Evolutionary conservation across 1,140 invertebrate genomes (phyloP), one percentile per base, ranked within the genome.

Genomic region (Pinna nobilis): DNA sequence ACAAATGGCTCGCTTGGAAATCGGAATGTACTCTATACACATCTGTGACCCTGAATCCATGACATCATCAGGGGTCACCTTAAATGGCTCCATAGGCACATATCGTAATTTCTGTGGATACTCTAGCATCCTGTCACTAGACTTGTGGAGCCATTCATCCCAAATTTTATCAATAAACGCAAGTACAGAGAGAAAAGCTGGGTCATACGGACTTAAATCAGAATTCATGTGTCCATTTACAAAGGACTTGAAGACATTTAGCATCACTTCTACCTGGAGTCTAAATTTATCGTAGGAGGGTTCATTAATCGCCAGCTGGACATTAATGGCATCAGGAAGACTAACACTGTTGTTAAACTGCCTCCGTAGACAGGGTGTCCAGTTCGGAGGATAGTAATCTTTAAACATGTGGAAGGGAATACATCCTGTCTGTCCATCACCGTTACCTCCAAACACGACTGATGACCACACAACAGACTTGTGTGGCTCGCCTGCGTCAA

Each of bases 81-180:
- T 74, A 66, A 85, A 86, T n/a, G 84, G 84, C 25, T 35, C 67
- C 78, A 86, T 78, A 2, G 79, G 81, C 30, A 69, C 37, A 70
- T 79, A 86, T 20, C 81, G 60, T 1, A 51, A 25, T n/a, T 70
- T 41, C 35, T 39, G 67, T 7, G 81, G 80, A 57, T 78, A 86
- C 25, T 35, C 49, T 11, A 82, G 71, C 0, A 77, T 41, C 25
- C 79, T 77, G 35, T 82, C 71, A 15, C 50, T 30, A 68, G 81
- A 67, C 47, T 72, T 80, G 13, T 75, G 47, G 61, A 84, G 83
- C 84, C 84, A 86, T 6, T 78, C 74, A 30, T 74, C 66, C 84
- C 84, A 86, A 5, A 86, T 67, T 59, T 81, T 84, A 53, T 86
- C 84, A 39, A 86, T 76, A 55, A 76, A 85, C 28, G 84, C 83